Percentiles rank a stretch among this genome's conserved stretches.
Evolutionary conservation across 2,797 vertebrate species (phyloP).

Genomic region (Gallirallus australis): DNA sequence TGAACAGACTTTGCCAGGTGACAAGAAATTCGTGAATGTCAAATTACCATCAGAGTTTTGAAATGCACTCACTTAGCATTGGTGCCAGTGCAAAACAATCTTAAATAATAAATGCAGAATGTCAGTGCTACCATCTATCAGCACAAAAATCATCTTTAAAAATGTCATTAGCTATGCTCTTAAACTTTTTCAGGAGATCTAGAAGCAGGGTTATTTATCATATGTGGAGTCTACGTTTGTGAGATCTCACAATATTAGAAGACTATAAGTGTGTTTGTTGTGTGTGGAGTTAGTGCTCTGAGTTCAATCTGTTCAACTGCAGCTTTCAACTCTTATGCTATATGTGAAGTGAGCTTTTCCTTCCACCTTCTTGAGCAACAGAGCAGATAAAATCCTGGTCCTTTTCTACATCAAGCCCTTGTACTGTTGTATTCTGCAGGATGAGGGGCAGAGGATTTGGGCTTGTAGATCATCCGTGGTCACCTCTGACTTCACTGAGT

Average conservation of each 20-base stretch:
- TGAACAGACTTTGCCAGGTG: slow-evolving; percentile 56
- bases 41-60: slow-evolving; percentile 16
- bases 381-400: slow-evolving; percentile 16
- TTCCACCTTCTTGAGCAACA: neutral
- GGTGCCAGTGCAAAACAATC: slow-evolving; percentile 5
- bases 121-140: slow-evolving; percentile 26
- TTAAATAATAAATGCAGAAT: slow-evolving; percentile 40
- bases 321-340: neutral
- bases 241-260: neutral
- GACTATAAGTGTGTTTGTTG: neutral
- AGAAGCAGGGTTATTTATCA: neutral
- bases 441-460: neutral
- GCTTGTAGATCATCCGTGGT: neutral
- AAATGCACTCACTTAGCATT: neutral
- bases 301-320: neutral
- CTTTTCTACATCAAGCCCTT: neutral
- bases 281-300: neutral
- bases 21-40: slow-evolving; percentile 50
- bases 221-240: neutral
- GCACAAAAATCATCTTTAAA: neutral
- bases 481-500: slow-evolving; percentile 18
- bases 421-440: neutral
- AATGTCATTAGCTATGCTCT: slow-evolving; percentile 1
- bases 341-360: slow-evolving; percentile 21
- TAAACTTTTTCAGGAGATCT: neutral